Conservation (phyloP, 2,797 vertebrate genomes). For the Schizothorax lantsangensis region DNA sequence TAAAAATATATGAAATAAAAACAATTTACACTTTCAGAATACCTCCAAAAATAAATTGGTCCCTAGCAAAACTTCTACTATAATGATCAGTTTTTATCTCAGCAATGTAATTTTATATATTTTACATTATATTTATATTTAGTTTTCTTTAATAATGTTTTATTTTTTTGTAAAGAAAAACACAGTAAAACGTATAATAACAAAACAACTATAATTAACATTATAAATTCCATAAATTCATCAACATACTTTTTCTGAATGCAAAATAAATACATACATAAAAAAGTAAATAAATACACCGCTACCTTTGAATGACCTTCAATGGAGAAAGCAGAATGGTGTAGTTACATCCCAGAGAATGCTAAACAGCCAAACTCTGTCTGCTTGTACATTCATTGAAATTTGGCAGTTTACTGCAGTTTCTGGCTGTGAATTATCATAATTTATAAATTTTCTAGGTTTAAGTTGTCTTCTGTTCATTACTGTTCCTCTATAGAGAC, state of each 20-base stretch:
- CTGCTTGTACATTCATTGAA: neutral
- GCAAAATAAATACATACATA: neutral
- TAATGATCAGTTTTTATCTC: neutral
- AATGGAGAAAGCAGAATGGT: neutral
- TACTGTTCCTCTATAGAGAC: slow-evolving; percentile 76
- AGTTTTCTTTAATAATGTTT: neutral
- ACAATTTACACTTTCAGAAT: neutral
- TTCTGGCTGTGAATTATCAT: neutral
- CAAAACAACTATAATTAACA: neutral
- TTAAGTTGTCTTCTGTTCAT: neutral
- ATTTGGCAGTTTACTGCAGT: neutral
- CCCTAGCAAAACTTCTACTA: neutral
- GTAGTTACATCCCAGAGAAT: neutral
- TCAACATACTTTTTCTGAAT: neutral
- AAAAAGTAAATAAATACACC: neutral
- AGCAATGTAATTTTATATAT: neutral
- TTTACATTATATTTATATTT: neutral
- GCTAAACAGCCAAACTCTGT: neutral
- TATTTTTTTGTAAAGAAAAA: neutral
- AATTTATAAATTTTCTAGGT: neutral
- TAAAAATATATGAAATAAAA: neutral
- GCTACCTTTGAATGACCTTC: neutral
- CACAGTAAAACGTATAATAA: neutral
- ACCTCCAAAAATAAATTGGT: neutral
- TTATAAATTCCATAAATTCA: neutral